Evolutionary conservation across 2,113 vertebrate genomes (phyloP).

Genomic region (Anarrhichthys ocellatus): DNA sequence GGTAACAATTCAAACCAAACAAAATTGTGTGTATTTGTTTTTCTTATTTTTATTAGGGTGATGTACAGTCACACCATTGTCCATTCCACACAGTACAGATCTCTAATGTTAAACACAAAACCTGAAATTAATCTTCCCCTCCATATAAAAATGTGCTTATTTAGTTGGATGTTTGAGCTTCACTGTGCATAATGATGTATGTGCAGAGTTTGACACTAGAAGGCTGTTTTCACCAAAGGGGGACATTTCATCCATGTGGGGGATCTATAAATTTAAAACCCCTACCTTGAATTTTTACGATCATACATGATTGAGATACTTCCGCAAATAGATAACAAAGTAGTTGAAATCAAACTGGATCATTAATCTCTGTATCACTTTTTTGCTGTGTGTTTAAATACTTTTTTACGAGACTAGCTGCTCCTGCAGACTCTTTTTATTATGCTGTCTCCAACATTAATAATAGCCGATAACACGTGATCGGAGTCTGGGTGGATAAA

Average conservation of each 20-base stretch:
- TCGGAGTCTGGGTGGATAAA: slow-evolving; percentile 22
- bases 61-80: not conserved
- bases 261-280: slow-evolving; percentile 1
- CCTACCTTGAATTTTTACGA: slow-evolving; percentile 16
- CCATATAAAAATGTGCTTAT: not conserved
- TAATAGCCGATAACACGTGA: slow-evolving; percentile 29
- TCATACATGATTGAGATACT: slow-evolving; percentile 14
- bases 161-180: not conserved
- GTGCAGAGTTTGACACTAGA: not conserved
- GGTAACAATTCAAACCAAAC: not conserved
- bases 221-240: not conserved
- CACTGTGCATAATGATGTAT: not conserved
- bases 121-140: not conserved
- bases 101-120: not conserved
- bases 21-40: not conserved
- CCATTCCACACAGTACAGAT: not conserved
- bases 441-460: slow-evolving; percentile 26
- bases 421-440: slow-evolving; percentile 52
- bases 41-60: not conserved
- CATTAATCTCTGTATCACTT: slow-evolving; percentile 36
- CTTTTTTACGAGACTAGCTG: slow-evolving; percentile 3
- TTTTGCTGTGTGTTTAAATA: slow-evolving; percentile 36
- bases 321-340: slow-evolving; percentile 24
- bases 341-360: slow-evolving; percentile 23
- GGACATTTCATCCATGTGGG: not conserved